Base-by-base conservation (phyloP, 2,888 invertebrate genomes). In the Melanotus villosus region DNA sequence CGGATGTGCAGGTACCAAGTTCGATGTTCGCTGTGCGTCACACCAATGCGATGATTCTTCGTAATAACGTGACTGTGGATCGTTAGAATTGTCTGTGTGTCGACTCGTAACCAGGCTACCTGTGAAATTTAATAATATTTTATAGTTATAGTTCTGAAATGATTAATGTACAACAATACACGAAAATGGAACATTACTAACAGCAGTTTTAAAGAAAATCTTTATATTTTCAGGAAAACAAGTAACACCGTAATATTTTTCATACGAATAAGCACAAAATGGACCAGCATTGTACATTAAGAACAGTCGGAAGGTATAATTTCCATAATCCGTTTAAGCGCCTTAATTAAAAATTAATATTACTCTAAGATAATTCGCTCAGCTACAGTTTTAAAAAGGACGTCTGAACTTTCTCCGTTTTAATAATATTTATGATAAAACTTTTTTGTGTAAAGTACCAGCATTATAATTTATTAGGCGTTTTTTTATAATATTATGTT, bases 81-180 rank as follows among this genome's bases (percentile, higher is more conserved):
- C 43, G 95, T 95, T 77, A 96, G 88, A 78, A 96, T 94, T 6
- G 95, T 95, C 84, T 96, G 95, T 34, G 95, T 95, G 87, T 95
- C 95, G 63, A 95, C 95, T 73, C 94, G 90, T 66, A 95, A 88
- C 95, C 95, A 96, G 80, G 95, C 95, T 80, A 95, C 94, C 95
- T 96, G 86, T 43, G 86, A 85, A 70, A 69, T 36, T 50, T 52
- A 52, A 38, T 36, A 62, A 52, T 38, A 23, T 36, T 45, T 19
- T 54, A 56, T 36, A 54, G 56, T 43, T 50, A 50, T 59, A 54
- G 54, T 47, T n/a, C 16, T n/a, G 23, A 47, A 47, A 58, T 58
- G 58, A 58, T 58, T 58, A 58, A 58, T 58, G 58, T 26, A 18
- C 12, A 14, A 10, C 7, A 30, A 26, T 58, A 23, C 43, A 58